Evolutionary conservation across 2,797 vertebrate genomes (phyloP).

Genomic region (Danio jaintianensis): DNA sequence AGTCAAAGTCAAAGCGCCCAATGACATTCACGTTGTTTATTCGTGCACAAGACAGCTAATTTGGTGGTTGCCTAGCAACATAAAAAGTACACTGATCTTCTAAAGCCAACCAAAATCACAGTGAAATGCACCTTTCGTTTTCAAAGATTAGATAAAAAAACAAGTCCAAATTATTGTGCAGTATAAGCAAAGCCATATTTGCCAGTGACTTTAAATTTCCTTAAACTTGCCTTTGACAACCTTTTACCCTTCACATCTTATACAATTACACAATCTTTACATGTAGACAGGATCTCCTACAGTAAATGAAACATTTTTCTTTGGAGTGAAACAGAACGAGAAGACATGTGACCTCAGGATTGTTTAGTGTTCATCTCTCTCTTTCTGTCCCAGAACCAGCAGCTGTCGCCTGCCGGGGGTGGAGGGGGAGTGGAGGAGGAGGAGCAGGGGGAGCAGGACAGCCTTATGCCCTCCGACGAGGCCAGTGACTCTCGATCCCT

Average conservation of each 20-base stretch:
- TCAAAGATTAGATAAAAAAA: background rate
- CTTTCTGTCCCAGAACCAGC: slow-evolving; percentile 69
- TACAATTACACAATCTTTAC: slow-evolving; percentile 33
- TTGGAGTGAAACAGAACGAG: slow-evolving; percentile 52
- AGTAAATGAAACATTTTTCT: slow-evolving; percentile 51
- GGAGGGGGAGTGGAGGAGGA: slow-evolving; percentile 70
- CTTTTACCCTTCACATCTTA: slow-evolving; percentile 45
- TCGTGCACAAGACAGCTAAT: too few species aligned
- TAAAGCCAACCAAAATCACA: too few species aligned
- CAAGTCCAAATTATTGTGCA: background rate
- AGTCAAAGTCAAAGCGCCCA: too few species aligned
- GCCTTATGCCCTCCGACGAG: slow-evolving; percentile 94
- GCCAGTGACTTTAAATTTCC: slow-evolving; percentile 45
- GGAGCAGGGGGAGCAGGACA: slow-evolving; percentile 88
- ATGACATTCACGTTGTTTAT: too few species aligned
- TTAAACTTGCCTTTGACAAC: slow-evolving; percentile 41
- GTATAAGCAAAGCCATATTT: slow-evolving; percentile 19
- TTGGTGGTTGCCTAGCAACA: too few species aligned
- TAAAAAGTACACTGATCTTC: too few species aligned
- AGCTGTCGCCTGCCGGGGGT: slow-evolving; percentile 79
- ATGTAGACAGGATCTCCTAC: slow-evolving; percentile 34
- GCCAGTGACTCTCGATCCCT: slow-evolving; percentile 89
- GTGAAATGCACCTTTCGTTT: too few species aligned
- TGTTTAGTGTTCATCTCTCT: slow-evolving; percentile 5
- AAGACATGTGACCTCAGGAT: slow-evolving; percentile 39